Evolutionary conservation across 2,888 invertebrate species (phyloP).

Genomic region (Mamestra brassicae): DNA sequence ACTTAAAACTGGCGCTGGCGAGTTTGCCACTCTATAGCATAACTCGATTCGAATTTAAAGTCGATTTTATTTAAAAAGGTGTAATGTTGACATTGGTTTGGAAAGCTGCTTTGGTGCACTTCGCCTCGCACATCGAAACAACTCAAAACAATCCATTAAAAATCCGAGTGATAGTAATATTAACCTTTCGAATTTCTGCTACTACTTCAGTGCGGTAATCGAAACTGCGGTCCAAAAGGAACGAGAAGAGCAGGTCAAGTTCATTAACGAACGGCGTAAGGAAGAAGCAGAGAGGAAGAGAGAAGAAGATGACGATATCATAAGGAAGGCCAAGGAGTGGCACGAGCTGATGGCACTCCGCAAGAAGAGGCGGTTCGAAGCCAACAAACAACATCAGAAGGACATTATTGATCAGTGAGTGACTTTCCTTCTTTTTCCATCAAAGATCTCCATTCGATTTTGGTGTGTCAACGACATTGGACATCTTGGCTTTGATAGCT

Average conservation of each 20-base stretch:
- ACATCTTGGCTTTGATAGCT: background rate
- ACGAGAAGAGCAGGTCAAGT: constrained; percentile 83
- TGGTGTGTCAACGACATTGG: background rate
- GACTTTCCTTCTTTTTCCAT: background rate
- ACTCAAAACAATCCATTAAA: too few relatives aligned
- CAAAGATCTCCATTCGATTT: background rate
- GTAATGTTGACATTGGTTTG: background rate
- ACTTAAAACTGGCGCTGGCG: too few relatives aligned
- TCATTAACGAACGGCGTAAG: constrained; percentile 75
- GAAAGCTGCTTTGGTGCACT: background rate
- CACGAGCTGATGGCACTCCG: constrained; percentile 72
- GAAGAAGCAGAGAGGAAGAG: constrained; percentile 76
- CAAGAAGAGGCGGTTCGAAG: constrained; percentile 74
- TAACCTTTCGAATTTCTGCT: background rate
- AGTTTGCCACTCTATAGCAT: too few relatives aligned
- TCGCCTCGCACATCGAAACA: background rate
- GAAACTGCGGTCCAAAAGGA: constrained; percentile 86
- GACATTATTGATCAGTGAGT: constrained; percentile 85
- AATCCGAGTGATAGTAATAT: too few relatives aligned
- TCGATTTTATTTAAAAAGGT: background rate
- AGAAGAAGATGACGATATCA: constrained; percentile 78
- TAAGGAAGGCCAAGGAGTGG: constrained; percentile 82
- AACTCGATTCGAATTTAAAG: too few relatives aligned
- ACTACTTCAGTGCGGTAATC: constrained; percentile 81
- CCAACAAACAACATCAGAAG: constrained; percentile 81